Conservation (phyloP, 37 sponge, comb jelly and placozoan genomes). For the Halisarca cf. caerulea region DNA sequence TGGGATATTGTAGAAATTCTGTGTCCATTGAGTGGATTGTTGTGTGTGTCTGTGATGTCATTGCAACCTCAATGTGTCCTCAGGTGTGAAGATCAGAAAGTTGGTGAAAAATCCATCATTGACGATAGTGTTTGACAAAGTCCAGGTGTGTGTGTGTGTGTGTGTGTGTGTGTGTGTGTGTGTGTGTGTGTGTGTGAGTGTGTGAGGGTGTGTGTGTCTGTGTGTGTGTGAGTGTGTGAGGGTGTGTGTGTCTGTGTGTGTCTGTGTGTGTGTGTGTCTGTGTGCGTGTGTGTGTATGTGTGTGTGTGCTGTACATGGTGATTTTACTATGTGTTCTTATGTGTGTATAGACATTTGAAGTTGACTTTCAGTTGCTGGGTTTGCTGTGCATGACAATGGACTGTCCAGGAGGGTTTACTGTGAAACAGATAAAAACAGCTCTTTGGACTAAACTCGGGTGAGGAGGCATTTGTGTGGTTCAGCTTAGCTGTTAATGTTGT, state of each 20-base stretch:
- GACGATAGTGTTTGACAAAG: not conserved
- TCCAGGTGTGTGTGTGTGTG: slow-evolving; percentile 32
- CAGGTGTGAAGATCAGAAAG: not conserved
- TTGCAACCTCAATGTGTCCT: too few relatives aligned
- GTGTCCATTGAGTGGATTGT: too few relatives aligned
- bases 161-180: slow-evolving; percentile 45
- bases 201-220: slow-evolving; percentile 16
- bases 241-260: slow-evolving; percentile 14
- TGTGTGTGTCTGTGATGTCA: too few relatives aligned
- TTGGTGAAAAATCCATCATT: not conserved
- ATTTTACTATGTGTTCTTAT: slow-evolving; percentile 14
- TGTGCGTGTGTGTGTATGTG: slow-evolving; percentile 22
- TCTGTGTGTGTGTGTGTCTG: slow-evolving; percentile 15
- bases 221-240: slow-evolving; percentile 20
- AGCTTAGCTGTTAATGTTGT: not conserved
- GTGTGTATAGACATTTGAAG: slow-evolving; percentile 49
- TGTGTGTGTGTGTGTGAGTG: slow-evolving; percentile 34
- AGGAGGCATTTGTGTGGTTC: not conserved
- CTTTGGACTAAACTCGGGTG: slow-evolving; percentile 56
- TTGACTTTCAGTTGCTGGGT: slow-evolving; percentile 46
- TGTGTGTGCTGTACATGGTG: not conserved
- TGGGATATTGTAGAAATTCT: too few relatives aligned
- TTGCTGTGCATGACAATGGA: not conserved
- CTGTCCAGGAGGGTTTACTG: slow-evolving; percentile 54
- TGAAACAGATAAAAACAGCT: slow-evolving; percentile 72